A percentile compares a stretch with the other conserved stretches of the same genome.
Evolutionary conservation across 2,113 vertebrate species (phyloP).

Genomic region (Thamnaconus septentrionalis): DNA sequence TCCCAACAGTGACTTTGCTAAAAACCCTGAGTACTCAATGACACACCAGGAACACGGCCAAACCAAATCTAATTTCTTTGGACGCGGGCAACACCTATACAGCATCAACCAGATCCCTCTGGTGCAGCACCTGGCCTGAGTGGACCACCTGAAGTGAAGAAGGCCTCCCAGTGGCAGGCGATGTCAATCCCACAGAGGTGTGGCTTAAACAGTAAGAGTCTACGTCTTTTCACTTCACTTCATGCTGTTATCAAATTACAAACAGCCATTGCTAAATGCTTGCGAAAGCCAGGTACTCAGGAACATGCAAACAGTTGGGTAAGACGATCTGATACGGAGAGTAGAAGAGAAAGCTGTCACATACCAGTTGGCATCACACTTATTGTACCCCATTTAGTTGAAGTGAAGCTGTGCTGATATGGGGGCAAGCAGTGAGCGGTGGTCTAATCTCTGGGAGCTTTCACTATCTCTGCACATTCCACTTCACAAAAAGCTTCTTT

Average conservation of each 20-base stretch:
- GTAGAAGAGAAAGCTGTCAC: background rate
- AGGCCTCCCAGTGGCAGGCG: too few species aligned
- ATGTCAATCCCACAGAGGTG: constrained; percentile 31
- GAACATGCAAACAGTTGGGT: constrained; percentile 11
- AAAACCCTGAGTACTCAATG: constrained; percentile 3
- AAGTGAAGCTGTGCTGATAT: constrained; percentile 11
- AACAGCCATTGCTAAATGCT: constrained; percentile 30
- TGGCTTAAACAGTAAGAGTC: constrained; percentile 43
- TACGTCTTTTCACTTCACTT: constrained; percentile 11
- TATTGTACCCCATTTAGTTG: too few species aligned
- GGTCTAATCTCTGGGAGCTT: constrained; percentile 27
- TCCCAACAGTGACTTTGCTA: constrained; percentile 24
- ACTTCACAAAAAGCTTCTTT: background rate
- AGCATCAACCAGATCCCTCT: too few species aligned
- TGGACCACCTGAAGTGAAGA: constrained; percentile 2
- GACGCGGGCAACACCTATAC: background rate
- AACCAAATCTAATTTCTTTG: background rate
- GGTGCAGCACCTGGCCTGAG: constrained; percentile 4
- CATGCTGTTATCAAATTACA: constrained; percentile 11
- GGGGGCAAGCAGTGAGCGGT: background rate
- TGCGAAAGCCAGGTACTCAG: constrained; percentile 16
- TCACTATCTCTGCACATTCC: constrained; percentile 24
- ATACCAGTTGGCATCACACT: too few species aligned
- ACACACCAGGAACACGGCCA: background rate
- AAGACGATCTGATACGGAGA: constrained; percentile 11